Percentiles rank a stretch among this genome's conserved stretches.
These are phyloP conservation scores for Anableps anableps DNA, from an alignment of 2,797 vertebrate genomes.

Conservation along the genomic window DNA sequence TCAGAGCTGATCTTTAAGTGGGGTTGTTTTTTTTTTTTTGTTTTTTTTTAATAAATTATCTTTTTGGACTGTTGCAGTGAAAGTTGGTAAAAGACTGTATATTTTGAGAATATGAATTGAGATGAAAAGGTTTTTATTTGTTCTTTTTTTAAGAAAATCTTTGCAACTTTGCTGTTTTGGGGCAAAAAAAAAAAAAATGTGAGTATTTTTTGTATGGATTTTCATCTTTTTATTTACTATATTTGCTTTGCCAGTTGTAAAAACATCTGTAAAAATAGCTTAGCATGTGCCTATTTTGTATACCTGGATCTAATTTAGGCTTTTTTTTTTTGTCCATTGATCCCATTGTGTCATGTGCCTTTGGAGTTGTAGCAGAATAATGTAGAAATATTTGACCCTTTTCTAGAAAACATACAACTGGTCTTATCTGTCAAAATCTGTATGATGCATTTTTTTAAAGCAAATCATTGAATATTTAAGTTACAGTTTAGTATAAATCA, in stretches of 20 bases:
- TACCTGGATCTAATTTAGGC: constrained; percentile 75
- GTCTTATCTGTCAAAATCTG: not conserved
- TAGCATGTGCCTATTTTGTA: constrained; percentile 66
- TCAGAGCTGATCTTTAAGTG: constrained; percentile 49
- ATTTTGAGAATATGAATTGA: constrained; percentile 47
- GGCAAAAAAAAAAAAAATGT: constrained; percentile 54
- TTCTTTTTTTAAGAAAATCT: constrained; percentile 74
- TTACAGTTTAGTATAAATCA: constrained; percentile 20
- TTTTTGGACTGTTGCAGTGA: constrained; percentile 50
- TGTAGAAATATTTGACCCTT: constrained; percentile 65
- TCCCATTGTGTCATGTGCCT: constrained; percentile 67
- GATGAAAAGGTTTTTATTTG: constrained; percentile 29
- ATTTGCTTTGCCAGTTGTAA: constrained; percentile 50
- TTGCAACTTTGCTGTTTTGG: constrained; percentile 69
- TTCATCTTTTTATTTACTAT: constrained; percentile 55
- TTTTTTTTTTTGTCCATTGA: constrained; percentile 38
- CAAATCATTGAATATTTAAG: constrained; percentile 49
- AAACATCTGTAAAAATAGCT: constrained; percentile 61
- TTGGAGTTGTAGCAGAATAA: constrained; percentile 71
- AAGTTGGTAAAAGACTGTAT: constrained; percentile 55
- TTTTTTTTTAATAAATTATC: constrained; percentile 30
- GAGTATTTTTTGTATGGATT: constrained; percentile 72
- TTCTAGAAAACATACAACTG: constrained; percentile 19
- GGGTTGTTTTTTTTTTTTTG: not conserved
- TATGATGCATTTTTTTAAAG: constrained; percentile 14